Evolutionary conservation across 2,113 vertebrate genomes (phyloP).

Genomic region (Microtus ochrogaster): DNA sequence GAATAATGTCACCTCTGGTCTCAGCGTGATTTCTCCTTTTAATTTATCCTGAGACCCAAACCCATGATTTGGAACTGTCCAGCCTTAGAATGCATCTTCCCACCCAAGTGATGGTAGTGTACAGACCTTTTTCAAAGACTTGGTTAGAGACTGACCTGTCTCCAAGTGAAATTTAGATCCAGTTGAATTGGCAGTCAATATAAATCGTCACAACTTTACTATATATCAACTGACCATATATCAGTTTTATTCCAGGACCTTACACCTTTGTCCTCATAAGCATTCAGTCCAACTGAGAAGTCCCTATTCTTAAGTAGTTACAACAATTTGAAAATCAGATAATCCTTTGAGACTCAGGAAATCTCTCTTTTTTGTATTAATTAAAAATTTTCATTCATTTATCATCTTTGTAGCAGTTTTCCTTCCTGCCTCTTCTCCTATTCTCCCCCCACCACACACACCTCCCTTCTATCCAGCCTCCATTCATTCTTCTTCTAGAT

Average conservation of each 20-base stretch:
- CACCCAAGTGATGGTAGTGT: background rate
- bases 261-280: background rate
- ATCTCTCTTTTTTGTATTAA: too few relatives aligned
- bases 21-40: background rate
- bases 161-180: background rate
- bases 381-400: too few relatives aligned
- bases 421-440: rapidly evolving
- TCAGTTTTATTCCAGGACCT: background rate
- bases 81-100: background rate
- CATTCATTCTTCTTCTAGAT: too few relatives aligned
- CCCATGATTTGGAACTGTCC: background rate
- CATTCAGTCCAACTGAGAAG: background rate
- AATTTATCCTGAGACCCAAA: background rate
- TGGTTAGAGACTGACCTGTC: background rate
- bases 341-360: background rate
- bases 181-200: background rate
- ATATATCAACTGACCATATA: background rate
- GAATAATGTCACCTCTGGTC: background rate
- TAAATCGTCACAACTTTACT: background rate
- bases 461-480: too few relatives aligned
- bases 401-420: too few relatives aligned
- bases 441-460: too few relatives aligned
- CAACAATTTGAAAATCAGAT: background rate
- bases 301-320: background rate
- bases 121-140: background rate